These are phyloP conservation scores for Cabera pusaria DNA, from an alignment of 2,888 invertebrate genomes.

Conservation along the genomic window DNA sequence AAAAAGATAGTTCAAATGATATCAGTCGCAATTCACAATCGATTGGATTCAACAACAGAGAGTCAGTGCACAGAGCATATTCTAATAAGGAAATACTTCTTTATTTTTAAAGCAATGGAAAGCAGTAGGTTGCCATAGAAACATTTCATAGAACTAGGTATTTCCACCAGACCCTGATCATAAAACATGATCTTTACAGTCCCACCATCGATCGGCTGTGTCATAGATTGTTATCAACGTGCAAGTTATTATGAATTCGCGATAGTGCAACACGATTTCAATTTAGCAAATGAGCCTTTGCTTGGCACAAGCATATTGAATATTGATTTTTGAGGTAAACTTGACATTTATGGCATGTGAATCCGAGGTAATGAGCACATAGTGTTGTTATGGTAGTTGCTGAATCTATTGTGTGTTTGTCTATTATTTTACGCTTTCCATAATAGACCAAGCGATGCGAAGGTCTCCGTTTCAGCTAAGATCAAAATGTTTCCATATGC, in stretches of 20 bases:
- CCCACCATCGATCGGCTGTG: slow-evolving; percentile 28
- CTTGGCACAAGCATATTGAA: slow-evolving; percentile 27
- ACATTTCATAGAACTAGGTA: too few species aligned
- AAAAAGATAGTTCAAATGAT: too few species aligned
- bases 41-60: too few species aligned
- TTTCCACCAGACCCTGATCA: background rate
- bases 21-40: too few species aligned
- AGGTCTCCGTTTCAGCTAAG: too few species aligned
- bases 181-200: background rate
- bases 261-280: slow-evolving; percentile 35
- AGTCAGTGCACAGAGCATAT: too few species aligned
- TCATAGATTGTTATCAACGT: slow-evolving; percentile 40
- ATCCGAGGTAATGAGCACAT: slow-evolving; percentile 2
- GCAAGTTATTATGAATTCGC: slow-evolving; percentile 36
- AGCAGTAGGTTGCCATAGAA: too few species aligned
- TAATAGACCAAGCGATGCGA: too few species aligned
- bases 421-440: slow-evolving; percentile 1
- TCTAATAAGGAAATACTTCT: too few species aligned
- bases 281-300: slow-evolving; percentile 35
- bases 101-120: too few species aligned
- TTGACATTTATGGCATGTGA: background rate
- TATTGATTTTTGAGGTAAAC: slow-evolving; percentile 34
- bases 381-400: background rate
- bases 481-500: too few species aligned
- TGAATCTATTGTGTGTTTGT: too few species aligned